Base-by-base conservation (phyloP, 2,888 invertebrate species). In the Callimorpha dominula region DNA sequence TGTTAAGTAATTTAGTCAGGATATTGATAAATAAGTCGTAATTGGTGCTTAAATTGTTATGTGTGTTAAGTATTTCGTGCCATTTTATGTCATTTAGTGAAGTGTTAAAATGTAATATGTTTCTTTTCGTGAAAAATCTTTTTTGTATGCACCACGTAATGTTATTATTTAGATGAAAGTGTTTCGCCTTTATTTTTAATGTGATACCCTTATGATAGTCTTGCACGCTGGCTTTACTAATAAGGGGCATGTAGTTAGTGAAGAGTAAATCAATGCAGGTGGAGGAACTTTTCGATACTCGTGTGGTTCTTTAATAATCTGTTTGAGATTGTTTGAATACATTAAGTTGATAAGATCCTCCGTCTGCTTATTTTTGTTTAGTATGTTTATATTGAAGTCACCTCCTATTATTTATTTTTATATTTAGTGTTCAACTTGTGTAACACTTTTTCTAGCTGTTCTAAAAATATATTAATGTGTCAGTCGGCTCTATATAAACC, bases 221-320 rank as follows among this genome's bases (percentile, higher is more conserved):
- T 63, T 40, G 12, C 12, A 63, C 42, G 31, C 15, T 31, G 20
- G 15, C 31, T 63, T 63, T 12, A 7, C 15, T 63, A 31, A 63
- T 63, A 15, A 63, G 42, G 0, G 40, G 63, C 15, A 7, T 42
- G 7, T 42, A 63, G 42, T 63, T 63, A 63, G 63, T 63, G 63
- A 63, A 63, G 15, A 63, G 14, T 63, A 63, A 63, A 31, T 63
- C 63, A 31, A 20, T 63, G 15, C 63, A 63, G 42, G 42, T 63
- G 5, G 42, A 63, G 4, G 42, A 31, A 31, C 20, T 63, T 63
- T 63, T 63, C 31, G 63, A 14, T 12, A 63, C 63, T 63, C 63
- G 9, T 40, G 40, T 63, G 63, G 63, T 63, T 63, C 63, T 14
- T 63, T 63, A 1, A 63, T 63, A 7, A 63, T 40, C 31, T 63